Conservation (phyloP, 2,797 vertebrate species). For the Amniataba percoides region DNA sequence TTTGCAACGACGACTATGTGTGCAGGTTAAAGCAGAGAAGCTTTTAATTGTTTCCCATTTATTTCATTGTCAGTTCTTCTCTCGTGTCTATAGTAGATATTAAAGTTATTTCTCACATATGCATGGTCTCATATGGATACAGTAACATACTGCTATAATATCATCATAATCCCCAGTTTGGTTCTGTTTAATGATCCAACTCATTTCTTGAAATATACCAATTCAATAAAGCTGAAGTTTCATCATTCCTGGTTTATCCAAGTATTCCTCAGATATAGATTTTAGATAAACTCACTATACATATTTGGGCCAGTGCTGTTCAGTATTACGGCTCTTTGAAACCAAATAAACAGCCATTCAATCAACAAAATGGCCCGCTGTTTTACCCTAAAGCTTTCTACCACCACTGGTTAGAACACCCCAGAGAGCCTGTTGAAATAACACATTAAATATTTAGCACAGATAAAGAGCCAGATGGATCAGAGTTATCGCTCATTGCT, state of each 20-base stretch:
- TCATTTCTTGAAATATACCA: slow-evolving; percentile 10
- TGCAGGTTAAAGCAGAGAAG: slow-evolving; percentile 89
- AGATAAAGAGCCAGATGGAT: slow-evolving; percentile 85
- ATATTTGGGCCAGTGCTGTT: slow-evolving; percentile 47
- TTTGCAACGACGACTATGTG: slow-evolving; percentile 90
- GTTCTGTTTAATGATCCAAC: slow-evolving; percentile 32
- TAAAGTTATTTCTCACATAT: slow-evolving; percentile 48
- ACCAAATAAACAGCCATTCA: slow-evolving; percentile 78
- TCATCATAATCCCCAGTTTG: slow-evolving; percentile 35
- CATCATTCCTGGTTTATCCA: slow-evolving; percentile 32
- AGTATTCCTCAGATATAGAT: slow-evolving; percentile 41
- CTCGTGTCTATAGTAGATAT: slow-evolving; percentile 22
- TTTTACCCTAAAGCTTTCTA: slow-evolving; percentile 78
- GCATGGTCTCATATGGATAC: slow-evolving; percentile 15
- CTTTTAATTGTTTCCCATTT: slow-evolving; percentile 38
- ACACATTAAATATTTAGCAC: slow-evolving; percentile 85
- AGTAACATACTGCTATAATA: slow-evolving; percentile 39
- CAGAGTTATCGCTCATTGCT: slow-evolving; percentile 84
- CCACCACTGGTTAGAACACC: slow-evolving; percentile 76
- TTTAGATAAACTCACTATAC: slow-evolving; percentile 30
- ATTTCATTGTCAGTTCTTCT: slow-evolving; percentile 5
- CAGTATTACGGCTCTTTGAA: slow-evolving; percentile 54
- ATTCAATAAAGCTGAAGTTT: slow-evolving; percentile 26
- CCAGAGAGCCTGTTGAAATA: slow-evolving; percentile 80
- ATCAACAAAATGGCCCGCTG: slow-evolving; percentile 72